Conservation (phyloP, 2,113 vertebrate species). For the Daboia siamensis region DNA sequence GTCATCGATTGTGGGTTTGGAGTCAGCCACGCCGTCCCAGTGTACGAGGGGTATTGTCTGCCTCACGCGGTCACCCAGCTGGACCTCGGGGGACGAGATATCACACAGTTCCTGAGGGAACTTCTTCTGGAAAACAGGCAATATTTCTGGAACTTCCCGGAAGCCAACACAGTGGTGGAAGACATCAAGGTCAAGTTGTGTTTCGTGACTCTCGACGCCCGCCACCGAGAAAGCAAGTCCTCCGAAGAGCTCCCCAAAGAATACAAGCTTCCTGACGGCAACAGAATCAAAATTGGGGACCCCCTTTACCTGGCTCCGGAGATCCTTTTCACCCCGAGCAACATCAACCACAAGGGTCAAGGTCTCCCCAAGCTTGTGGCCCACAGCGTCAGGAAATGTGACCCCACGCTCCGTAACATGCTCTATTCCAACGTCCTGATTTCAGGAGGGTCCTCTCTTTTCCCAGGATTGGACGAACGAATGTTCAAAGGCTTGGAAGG, state of each 20-base stretch:
- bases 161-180: neutral
- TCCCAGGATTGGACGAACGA: slow-evolving; percentile 57
- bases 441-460: slow-evolving; percentile 53
- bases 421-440: slow-evolving; percentile 56
- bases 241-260: slow-evolving; percentile 1
- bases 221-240: neutral
- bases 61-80: slow-evolving; percentile 56
- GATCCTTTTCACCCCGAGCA: slow-evolving; percentile 54
- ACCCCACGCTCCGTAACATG: slow-evolving; percentile 40
- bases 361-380: slow-evolving; percentile 50
- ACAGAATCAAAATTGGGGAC: slow-evolving; percentile 39
- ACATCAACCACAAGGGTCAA: slow-evolving; percentile 12
- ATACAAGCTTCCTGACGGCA: slow-evolving; percentile 54
- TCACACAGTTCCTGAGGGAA: slow-evolving; percentile 24
- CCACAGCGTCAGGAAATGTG: slow-evolving; percentile 55
- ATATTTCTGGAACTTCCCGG: neutral
- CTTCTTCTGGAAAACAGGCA: slow-evolving; percentile 22
- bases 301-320: slow-evolving; percentile 52
- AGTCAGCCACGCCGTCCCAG: slow-evolving; percentile 53
- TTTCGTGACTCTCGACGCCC: slow-evolving; percentile 17
- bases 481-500: slow-evolving; percentile 50
- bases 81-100: slow-evolving; percentile 28
- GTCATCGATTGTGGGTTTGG: slow-evolving; percentile 63
- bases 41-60: slow-evolving; percentile 65
- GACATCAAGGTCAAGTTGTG: slow-evolving; percentile 30